These are phyloP conservation scores for Brachyhypopomus occidentalis DNA, from an alignment of 2,113 vertebrate species.

Conservation along the genomic window DNA sequence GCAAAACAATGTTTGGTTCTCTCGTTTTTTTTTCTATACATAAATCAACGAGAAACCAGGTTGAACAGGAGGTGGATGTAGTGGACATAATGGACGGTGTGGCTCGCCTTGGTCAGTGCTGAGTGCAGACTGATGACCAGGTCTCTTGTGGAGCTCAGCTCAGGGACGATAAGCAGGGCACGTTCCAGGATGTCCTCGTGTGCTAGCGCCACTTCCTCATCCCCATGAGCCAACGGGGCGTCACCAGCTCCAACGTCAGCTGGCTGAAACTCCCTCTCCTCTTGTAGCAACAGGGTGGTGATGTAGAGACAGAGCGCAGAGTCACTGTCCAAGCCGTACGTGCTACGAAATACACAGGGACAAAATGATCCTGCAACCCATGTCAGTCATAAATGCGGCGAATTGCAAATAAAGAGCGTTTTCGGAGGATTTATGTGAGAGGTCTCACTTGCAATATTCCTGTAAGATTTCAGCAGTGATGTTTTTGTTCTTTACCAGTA, in stretches of 20 bases:
- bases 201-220: conserved; percentile 41
- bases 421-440: neutral
- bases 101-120: conserved; percentile 83
- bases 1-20: too few relatives aligned
- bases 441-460: conserved; percentile 87
- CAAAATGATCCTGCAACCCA: neutral
- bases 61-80: neutral
- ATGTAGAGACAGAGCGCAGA: conserved; percentile 86
- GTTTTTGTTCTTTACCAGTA: conserved; percentile 81
- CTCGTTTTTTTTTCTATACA: neutral
- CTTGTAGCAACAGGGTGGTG: conserved; percentile 84
- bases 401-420: neutral
- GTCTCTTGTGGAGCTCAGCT: conserved; percentile 78
- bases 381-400: neutral
- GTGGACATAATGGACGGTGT: neutral
- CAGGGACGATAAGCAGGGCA: conserved; percentile 82
- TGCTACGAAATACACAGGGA: conserved; percentile 67
- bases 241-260: conserved; percentile 40
- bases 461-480: conserved; percentile 83
- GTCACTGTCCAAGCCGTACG: conserved; percentile 84
- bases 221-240: conserved; percentile 10
- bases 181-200: conserved; percentile 71
- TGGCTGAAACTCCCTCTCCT: conserved; percentile 61
- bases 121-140: conserved; percentile 82
- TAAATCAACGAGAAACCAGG: neutral